phyloP scores from a whole-genome alignment of 2,888 invertebrate species.

The Cantharis rufa region DNA sequence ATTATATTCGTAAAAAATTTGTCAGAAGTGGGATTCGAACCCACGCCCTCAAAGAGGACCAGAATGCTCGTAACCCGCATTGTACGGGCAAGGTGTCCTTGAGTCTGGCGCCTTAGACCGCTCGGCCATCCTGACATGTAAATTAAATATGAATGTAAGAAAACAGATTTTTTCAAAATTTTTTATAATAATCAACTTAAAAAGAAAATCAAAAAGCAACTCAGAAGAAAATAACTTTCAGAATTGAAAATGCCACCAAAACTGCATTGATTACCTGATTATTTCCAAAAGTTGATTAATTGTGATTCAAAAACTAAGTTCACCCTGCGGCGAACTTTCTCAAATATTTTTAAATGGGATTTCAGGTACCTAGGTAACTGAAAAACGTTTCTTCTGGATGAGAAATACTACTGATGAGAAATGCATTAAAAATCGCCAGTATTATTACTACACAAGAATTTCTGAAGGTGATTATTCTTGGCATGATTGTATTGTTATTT shows the following conservation, averaged over 20 bases:
- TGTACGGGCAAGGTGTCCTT: constrained; percentile 48
- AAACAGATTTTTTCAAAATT: background rate
- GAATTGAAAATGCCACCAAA: too few relatives aligned
- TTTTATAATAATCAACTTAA: too few relatives aligned
- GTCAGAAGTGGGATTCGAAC: constrained; percentile 54
- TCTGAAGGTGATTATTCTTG: background rate
- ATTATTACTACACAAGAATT: background rate
- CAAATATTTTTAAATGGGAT: background rate
- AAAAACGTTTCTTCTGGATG: background rate
- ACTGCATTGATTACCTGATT: background rate
- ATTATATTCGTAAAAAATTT: constrained; percentile 21
- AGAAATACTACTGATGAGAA: background rate
- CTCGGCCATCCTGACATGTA: constrained; percentile 79
- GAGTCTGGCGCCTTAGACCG: constrained; percentile 86
- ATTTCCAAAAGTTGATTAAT: background rate
- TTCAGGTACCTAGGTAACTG: background rate
- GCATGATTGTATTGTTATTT: background rate
- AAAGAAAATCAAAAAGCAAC: too few relatives aligned
- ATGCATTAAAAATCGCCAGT: background rate
- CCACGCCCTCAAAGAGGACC: constrained; percentile 58
- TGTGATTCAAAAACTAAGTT: background rate
- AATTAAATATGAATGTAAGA: background rate
- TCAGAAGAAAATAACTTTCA: too few relatives aligned
- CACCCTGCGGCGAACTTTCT: background rate
- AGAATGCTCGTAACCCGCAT: constrained; percentile 47